Evolutionary conservation across 1,140 invertebrate genomes (phyloP).

Genomic region (Pseudomyrmex concolor): DNA sequence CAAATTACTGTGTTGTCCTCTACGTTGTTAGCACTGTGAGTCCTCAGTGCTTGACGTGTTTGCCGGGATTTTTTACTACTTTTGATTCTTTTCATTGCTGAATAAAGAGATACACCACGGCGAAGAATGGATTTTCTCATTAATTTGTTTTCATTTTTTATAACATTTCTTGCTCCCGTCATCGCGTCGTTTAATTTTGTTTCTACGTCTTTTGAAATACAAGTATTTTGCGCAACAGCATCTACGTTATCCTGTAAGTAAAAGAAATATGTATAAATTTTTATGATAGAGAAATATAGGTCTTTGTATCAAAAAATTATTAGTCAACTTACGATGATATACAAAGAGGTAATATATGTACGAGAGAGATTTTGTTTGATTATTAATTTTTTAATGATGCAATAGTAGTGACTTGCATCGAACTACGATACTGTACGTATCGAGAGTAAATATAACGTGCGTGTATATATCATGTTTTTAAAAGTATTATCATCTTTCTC

Average conservation of each 20-base stretch:
- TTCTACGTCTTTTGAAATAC: conserved; percentile 65
- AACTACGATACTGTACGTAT: not conserved
- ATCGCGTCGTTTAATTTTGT: conserved; percentile 65
- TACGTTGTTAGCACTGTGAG: conserved; percentile 65
- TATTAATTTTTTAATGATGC: conserved; percentile 26
- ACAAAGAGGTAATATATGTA: not conserved
- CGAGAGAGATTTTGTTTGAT: conserved; percentile 24
- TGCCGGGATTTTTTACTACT: conserved; percentile 74
- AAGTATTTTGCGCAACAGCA: conserved; percentile 54
- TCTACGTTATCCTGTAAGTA: conserved; percentile 71
- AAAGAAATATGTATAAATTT: conserved; percentile 41
- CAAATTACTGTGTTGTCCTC: conserved; percentile 69
- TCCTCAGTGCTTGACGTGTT: conserved; percentile 74
- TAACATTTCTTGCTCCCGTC: conserved; percentile 53
- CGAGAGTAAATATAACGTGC: not conserved
- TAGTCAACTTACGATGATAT: not conserved
- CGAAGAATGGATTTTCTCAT: conserved; percentile 73
- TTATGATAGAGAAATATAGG: not conserved
- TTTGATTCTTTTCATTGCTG: conserved; percentile 74
- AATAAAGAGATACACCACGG: conserved; percentile 70
- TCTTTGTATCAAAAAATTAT: conserved; percentile 3
- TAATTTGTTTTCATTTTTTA: conserved; percentile 68
- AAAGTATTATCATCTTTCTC: not conserved
- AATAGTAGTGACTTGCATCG: conserved; percentile 31
- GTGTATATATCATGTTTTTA: conserved; percentile 14